Conservation (phyloP, 2,113 vertebrate genomes). For the Hydropotes inermis region DNA sequence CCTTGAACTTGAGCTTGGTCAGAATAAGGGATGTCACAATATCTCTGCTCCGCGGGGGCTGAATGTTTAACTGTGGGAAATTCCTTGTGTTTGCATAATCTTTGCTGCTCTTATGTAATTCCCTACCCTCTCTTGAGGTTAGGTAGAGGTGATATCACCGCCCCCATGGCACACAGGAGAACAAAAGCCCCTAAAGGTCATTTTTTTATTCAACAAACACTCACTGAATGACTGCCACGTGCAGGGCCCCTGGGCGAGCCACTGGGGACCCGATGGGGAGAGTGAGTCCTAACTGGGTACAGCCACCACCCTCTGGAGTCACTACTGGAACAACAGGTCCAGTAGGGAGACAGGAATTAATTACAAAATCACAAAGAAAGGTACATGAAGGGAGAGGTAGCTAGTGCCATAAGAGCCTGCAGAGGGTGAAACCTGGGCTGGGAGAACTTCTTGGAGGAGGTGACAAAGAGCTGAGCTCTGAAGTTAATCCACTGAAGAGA, state of each 20-base stretch:
- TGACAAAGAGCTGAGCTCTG: background rate
- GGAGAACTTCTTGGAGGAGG: background rate
- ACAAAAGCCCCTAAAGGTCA: background rate
- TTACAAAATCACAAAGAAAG: background rate
- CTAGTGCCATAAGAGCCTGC: background rate
- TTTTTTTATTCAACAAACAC: background rate
- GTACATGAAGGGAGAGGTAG: background rate
- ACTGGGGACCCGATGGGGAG: fast-evolving
- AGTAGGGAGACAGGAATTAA: background rate
- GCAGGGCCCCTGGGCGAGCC: background rate
- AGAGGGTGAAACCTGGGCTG: background rate
- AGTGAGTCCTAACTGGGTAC: background rate
- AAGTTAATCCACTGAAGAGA: background rate
- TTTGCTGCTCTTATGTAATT: background rate
- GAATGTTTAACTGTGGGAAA: background rate
- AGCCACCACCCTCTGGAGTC: background rate
- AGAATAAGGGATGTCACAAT: background rate
- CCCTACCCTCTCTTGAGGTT: background rate
- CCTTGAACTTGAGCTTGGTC: background rate
- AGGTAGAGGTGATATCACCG: background rate
- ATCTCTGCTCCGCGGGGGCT: background rate
- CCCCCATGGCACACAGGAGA: background rate
- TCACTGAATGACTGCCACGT: background rate
- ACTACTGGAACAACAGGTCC: background rate
- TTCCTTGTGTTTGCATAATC: background rate